Percentiles rank a stretch among this genome's conserved stretches.
phyloP scores from a whole-genome alignment of 2,113 vertebrate genomes.

The Furnarius figulus region DNA sequence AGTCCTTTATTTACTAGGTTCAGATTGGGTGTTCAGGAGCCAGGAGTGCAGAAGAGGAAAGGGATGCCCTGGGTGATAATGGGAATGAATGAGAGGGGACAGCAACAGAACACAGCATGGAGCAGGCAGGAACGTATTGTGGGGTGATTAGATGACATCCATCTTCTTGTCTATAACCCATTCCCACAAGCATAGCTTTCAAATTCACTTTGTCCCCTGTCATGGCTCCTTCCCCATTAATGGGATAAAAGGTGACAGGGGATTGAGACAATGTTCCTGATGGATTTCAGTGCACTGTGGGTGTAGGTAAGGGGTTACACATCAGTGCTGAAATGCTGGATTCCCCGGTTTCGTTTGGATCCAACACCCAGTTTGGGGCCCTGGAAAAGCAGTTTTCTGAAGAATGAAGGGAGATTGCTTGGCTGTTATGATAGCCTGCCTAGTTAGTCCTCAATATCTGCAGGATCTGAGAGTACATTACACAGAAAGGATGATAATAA shows the following conservation, averaged over 20 bases:
- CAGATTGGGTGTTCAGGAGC: conserved; percentile 8
- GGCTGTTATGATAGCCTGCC: background rate
- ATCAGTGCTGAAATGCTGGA: background rate
- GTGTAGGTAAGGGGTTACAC: background rate
- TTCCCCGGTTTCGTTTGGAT: background rate
- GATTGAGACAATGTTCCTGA: background rate
- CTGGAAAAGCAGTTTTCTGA: background rate
- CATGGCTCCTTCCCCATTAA: background rate
- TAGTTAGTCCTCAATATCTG: background rate
- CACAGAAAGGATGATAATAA: background rate
- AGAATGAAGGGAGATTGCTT: background rate
- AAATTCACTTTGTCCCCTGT: background rate
- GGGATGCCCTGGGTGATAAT: conserved; percentile 15
- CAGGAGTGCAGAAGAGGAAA: background rate
- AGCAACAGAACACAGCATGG: background rate
- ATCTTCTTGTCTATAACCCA: conserved; percentile 38
- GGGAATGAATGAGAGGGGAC: background rate
- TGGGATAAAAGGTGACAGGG: background rate
- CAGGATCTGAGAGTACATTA: background rate
- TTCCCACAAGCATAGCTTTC: conserved; percentile 8
- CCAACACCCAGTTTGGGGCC: background rate
- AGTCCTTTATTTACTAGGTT: conserved; percentile 34
- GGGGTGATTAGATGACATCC: conserved; percentile 15
- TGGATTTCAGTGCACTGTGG: background rate
- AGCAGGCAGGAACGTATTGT: background rate